phyloP scores from a whole-genome alignment of 2,888 invertebrate genomes.

The Tiliacea aurago region DNA sequence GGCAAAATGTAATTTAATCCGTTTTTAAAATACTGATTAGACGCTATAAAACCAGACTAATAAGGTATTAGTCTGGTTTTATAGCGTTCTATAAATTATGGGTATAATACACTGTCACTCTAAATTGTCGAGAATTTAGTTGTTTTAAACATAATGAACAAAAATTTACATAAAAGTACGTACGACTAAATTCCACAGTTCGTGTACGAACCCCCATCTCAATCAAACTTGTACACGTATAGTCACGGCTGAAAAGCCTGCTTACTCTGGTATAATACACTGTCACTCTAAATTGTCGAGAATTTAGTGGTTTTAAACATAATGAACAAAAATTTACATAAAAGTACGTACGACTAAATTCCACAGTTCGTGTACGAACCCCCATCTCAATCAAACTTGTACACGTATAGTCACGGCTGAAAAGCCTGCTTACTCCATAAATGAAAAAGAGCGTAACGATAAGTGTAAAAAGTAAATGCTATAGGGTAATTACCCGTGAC shows the following conservation, averaged over 20 bases:
- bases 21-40: not conserved
- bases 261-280: too few relatives aligned
- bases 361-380: too few relatives aligned
- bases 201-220: not conserved
- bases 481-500: constrained; percentile 42
- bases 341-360: not conserved
- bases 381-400: not conserved
- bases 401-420: constrained; percentile 21
- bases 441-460: constrained; percentile 50
- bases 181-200: not conserved
- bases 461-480: constrained; percentile 37
- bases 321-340: not conserved
- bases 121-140: not conserved
- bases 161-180: not conserved
- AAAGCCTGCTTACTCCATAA: constrained; percentile 41
- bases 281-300: not conserved
- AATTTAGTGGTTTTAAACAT: not conserved
- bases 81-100: too few relatives aligned
- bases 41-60: too few relatives aligned
- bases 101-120: too few relatives aligned
- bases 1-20: not conserved
- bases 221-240: not conserved
- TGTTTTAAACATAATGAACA: not conserved
- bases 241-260: constrained; percentile 31
- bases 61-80: too few relatives aligned